Evolutionary conservation across 1,140 invertebrate species (phyloP).

Genomic region (Drosophila bifasciata): DNA sequence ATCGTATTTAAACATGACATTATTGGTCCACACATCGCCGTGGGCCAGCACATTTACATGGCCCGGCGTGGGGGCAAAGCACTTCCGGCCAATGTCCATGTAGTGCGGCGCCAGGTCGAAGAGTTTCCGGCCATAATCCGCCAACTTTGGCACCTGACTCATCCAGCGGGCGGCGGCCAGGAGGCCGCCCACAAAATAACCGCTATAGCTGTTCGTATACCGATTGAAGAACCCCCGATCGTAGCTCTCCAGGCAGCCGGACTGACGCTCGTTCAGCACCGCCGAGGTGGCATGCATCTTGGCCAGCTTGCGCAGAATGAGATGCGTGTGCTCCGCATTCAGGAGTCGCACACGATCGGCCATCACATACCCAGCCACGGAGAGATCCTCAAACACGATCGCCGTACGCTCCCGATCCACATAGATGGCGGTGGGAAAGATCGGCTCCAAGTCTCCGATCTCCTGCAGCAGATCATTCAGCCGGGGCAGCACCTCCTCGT

Average conservation of each 20-base stretch:
- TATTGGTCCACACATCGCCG: constrained; percentile 89
- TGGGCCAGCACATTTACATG: constrained; percentile 87
- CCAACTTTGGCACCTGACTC: constrained; percentile 53
- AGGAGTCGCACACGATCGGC: constrained; percentile 85
- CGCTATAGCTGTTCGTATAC: constrained; percentile 71
- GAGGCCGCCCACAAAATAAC: constrained; percentile 71
- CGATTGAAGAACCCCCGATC: constrained; percentile 79
- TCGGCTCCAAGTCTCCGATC: constrained; percentile 58
- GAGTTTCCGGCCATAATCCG: constrained; percentile 65
- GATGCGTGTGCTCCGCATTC: constrained; percentile 85
- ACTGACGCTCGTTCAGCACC: constrained; percentile 68
- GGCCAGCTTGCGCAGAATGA: constrained; percentile 86
- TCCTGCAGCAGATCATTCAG: constrained; percentile 61
- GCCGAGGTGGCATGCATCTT: constrained; percentile 86
- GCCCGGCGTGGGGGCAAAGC: constrained; percentile 74
- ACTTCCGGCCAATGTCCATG: constrained; percentile 73
- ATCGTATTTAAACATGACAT: constrained; percentile 88
- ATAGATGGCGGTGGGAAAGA: constrained; percentile 66
- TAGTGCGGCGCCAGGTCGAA: constrained; percentile 65
- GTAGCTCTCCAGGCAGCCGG: constrained; percentile 55
- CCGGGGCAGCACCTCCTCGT: constrained; percentile 73
- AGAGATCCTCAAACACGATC: constrained; percentile 79
- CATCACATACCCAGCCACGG: constrained; percentile 81
- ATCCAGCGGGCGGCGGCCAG: constrained; percentile 64
- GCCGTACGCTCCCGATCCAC: constrained; percentile 66